Evolutionary conservation across 2,888 invertebrate genomes (phyloP), one percentile per base, ranked within the genome.

Genomic region (Pycnomerus fuliginosus): DNA sequence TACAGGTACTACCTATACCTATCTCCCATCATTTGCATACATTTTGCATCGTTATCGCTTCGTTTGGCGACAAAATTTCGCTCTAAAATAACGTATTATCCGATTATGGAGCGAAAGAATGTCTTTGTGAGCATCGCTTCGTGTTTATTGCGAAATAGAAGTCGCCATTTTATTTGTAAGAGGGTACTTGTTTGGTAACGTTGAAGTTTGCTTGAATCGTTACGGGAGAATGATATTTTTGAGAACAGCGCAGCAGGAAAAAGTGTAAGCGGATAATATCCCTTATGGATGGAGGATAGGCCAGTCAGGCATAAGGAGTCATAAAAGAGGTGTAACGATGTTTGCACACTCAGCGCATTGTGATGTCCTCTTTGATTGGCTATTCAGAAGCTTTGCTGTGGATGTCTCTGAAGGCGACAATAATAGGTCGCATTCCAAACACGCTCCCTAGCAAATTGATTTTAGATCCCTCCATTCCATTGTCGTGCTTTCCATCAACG

Each of bases 361-460:
- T 50, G 44, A 43, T 44, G 34, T 24, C 48, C 42, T 38, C 38
- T 49, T 52, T 52, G 51, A 52, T 52, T 52, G 51, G 46, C 48
- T 31, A 46, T 49, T 49, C 44, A 48, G 38, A 32, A 12, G 34
- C 38, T 32, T 40, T 32, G 31, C 37, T 30, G 30, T 44, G 34
- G 30, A 42, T 44, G 50, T 48, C 40, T 48, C 36, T 47, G 44
- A 35, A 45, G 40, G 43, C 46, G 48, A 41, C 48, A 41, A 50
- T 45, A 48, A 47, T 48, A 48, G 50, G 36, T 34, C 44, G 44
- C 51, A 53, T 52, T 52, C 51, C 51, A 34, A 49, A 51, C 53
- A 53, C 53, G 53, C 52, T 28, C 44, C 44, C 33, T 38, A 30
- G 41, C 47, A 52, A 52, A 54, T 54, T 52, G 54, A 54, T 53